A percentile compares a stretch with the other conserved stretches of the same genome.
Evolutionary conservation across 2,113 vertebrate genomes (phyloP).

Genomic region (Elanoides forficatus): DNA sequence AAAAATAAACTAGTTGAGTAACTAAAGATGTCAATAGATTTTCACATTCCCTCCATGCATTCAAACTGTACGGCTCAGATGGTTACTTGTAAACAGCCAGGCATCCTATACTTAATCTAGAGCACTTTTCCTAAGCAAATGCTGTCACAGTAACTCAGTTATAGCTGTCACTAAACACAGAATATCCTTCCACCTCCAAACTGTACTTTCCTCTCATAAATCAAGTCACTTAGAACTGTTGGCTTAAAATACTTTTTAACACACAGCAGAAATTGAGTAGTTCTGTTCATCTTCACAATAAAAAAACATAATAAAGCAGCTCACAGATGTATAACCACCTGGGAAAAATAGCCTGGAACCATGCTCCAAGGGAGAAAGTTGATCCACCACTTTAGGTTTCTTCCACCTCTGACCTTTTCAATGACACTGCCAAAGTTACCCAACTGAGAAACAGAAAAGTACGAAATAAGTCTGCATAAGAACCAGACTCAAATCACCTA

Average conservation of each 20-base stretch:
- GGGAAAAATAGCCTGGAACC: background rate
- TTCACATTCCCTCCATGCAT: conserved; percentile 3
- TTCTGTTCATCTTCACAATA: background rate
- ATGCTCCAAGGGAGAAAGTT: background rate
- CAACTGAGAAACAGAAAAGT: background rate
- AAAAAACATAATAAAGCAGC: background rate
- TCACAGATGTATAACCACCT: background rate
- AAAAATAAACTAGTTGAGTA: conserved; percentile 64
- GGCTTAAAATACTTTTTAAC: background rate
- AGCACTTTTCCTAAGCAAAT: background rate
- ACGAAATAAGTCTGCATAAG: background rate
- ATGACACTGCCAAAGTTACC: background rate
- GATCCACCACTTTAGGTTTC: background rate
- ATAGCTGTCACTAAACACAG: background rate
- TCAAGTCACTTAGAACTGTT: background rate
- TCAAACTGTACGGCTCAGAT: background rate
- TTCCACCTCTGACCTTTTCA: background rate
- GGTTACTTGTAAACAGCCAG: conserved; percentile 15
- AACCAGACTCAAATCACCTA: background rate
- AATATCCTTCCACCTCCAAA: background rate
- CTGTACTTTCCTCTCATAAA: background rate
- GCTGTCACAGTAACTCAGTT: background rate
- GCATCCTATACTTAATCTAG: background rate
- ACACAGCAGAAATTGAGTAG: background rate
- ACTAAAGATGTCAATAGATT: conserved; percentile 47